phyloP scores from a whole-genome alignment of 2,113 vertebrate species.

The Pachyramphus minor region DNA sequence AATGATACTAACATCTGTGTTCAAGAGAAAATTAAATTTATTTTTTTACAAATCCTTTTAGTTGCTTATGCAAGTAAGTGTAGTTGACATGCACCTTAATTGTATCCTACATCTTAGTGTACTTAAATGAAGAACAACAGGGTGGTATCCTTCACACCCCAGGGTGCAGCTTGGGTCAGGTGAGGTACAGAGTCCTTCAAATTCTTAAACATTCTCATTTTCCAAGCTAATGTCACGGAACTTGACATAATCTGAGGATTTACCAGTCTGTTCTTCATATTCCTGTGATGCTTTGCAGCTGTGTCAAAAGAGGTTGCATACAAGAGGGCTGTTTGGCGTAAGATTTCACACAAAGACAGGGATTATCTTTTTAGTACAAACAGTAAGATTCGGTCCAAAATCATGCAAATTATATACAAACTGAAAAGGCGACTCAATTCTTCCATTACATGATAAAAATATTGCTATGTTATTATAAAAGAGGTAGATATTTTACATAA shows the following conservation, averaged over 20 bases:
- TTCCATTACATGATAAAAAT: not conserved
- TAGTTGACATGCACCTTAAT: not conserved
- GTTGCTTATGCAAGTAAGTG: not conserved
- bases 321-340: not conserved
- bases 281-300: not conserved
- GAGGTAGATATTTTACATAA: not conserved
- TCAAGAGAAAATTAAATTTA: not conserved
- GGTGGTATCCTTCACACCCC: not conserved
- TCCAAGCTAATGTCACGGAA: not conserved
- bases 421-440: not conserved
- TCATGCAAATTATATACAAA: not conserved
- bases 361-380: not conserved
- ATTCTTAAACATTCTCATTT: not conserved
- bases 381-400: not conserved
- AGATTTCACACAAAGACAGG: not conserved
- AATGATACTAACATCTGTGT: not conserved
- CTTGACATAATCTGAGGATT: not conserved
- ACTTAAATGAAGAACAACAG: not conserved
- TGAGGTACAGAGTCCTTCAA: rapidly evolving
- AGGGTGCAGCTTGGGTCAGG: not conserved
- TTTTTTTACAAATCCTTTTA: not conserved
- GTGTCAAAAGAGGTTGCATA: not conserved
- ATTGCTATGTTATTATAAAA: not conserved
- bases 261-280: not conserved
- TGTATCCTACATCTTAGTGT: not conserved